phyloP scores from a whole-genome alignment of 2,797 vertebrate species.

The Clarias pachynema region DNA sequence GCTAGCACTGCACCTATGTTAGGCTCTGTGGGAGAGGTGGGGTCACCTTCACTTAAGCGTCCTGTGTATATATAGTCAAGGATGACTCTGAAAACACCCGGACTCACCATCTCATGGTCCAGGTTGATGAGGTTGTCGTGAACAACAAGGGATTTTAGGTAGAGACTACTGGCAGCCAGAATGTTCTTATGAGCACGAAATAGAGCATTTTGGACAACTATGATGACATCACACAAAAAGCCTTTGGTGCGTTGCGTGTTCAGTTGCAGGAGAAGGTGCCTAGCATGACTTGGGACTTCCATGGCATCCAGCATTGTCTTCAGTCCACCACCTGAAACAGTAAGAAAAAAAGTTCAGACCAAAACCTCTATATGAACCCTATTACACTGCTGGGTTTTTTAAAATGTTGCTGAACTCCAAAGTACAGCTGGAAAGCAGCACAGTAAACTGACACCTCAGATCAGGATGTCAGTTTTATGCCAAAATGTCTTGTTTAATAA shows the following conservation, averaged over 20 bases:
- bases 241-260: slow-evolving; percentile 98
- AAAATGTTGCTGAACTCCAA: neutral
- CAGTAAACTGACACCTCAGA: slow-evolving; percentile 26
- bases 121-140: slow-evolving; percentile 99
- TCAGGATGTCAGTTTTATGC: slow-evolving; percentile 17
- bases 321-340: slow-evolving; percentile 88
- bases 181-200: slow-evolving; percentile 99
- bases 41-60: slow-evolving; percentile 87
- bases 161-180: slow-evolving; percentile 98
- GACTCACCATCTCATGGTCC: slow-evolving; percentile 99
- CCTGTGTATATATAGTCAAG: slow-evolving; percentile 99
- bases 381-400: slow-evolving; percentile 5
- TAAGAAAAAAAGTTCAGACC: slow-evolving; percentile 64
- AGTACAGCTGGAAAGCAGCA: slow-evolving; percentile 27
- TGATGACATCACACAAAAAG: slow-evolving; percentile 99
- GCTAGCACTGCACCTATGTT: slow-evolving; percentile 92
- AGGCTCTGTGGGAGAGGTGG: slow-evolving; percentile 83
- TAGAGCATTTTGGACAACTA: slow-evolving; percentile 98
- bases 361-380: slow-evolving; percentile 8
- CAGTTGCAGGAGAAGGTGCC: slow-evolving; percentile 98
- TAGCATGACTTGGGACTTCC: slow-evolving; percentile 97
- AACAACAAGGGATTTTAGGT: slow-evolving; percentile 98
- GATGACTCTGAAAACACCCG: slow-evolving; percentile 94
- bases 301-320: slow-evolving; percentile 97
- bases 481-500: slow-evolving; percentile 35